These are phyloP conservation scores for Fukomys damarensis DNA, from an alignment of 2,113 vertebrate genomes.

Conservation along the genomic window DNA sequence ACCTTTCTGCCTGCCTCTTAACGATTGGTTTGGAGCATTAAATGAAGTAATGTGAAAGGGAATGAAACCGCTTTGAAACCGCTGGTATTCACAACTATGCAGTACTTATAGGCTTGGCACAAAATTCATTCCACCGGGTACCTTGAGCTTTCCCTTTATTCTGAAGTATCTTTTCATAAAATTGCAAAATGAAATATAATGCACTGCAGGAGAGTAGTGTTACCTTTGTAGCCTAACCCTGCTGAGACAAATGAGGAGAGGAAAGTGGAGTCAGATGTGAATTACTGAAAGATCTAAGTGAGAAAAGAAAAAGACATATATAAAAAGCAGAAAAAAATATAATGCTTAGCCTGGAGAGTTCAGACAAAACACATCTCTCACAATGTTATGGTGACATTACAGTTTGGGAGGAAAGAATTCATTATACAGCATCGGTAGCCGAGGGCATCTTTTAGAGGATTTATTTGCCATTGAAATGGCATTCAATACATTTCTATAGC, in stretches of 20 bases:
- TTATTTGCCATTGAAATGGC: not conserved
- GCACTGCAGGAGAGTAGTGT: not conserved
- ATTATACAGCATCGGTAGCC: not conserved
- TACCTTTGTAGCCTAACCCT: not conserved
- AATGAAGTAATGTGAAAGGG: not conserved
- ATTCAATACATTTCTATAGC: not conserved
- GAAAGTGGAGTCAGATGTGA: slow-evolving; percentile 33
- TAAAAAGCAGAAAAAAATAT: not conserved
- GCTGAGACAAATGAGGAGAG: not conserved
- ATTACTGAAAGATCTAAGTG: slow-evolving; percentile 20
- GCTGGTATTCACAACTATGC: not conserved
- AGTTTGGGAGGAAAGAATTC: not conserved
- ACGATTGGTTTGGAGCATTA: not conserved
- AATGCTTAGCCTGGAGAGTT: not conserved
- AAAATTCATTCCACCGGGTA: not conserved
- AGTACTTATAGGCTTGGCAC: not conserved
- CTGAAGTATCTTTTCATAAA: not conserved
- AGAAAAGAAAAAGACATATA: not conserved
- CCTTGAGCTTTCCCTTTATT: not conserved
- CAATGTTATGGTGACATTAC: not conserved
- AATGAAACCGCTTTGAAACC: slow-evolving; percentile 14
- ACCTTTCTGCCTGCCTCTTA: not conserved
- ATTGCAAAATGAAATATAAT: slow-evolving; percentile 61
- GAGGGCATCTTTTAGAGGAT: not conserved
- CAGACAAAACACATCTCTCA: not conserved